Evolutionary conservation across 2,888 invertebrate genomes (phyloP), one percentile per base, ranked within the genome.

Genomic region (Lingula anatina): DNA sequence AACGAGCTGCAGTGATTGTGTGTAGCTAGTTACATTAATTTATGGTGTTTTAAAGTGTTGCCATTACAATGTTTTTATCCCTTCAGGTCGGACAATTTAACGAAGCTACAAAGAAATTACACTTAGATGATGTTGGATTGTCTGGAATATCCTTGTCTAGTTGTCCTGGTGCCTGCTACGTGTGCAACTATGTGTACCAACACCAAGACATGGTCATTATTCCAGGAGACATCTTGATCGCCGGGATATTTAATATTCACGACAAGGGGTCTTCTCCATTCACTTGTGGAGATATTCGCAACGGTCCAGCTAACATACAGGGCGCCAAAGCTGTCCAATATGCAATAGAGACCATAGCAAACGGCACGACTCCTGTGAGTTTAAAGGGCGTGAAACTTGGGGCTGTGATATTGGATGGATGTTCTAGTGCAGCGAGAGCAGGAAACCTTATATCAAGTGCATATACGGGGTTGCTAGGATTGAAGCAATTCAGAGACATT

Each of bases 391-490:
- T 70, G 5, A 56, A 43, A 3, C 49, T 71, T 9, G 73, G 71
- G 5, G 62, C 58, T 0, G 25, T 72, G 5, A 53, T 60, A 2
- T 48, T 70, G 45, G 71, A 71, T 49, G 67, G 70, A 48, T 71
- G 71, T 45, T 55, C 56, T 48, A 63, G 63, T 39, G 49, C 52
- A 9, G 55, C 57, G 0, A 50, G 65, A 31, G 58, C 67, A 0
- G 53, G 57, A 31, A 64, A 64, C 21, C 50, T 69, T 2, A 57
- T 65, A 7, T 59, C 68, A 2, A 61, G 60, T 9, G 46, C 66
- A 3, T 69, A 70, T 46, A 60, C 69, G 7, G 65, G 65, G 0
- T n/a, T n/a, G n/a, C n/a, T n/a, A n/a, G n/a, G n/a, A n/a, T n/a
- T n/a, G n/a, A n/a, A n/a, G n/a, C n/a, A n/a, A n/a, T n/a, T n/a